Evolutionary conservation across 1,140 invertebrate genomes (phyloP), one percentile per base, ranked within the genome.

Genomic region (Sitobion miscanthi): DNA sequence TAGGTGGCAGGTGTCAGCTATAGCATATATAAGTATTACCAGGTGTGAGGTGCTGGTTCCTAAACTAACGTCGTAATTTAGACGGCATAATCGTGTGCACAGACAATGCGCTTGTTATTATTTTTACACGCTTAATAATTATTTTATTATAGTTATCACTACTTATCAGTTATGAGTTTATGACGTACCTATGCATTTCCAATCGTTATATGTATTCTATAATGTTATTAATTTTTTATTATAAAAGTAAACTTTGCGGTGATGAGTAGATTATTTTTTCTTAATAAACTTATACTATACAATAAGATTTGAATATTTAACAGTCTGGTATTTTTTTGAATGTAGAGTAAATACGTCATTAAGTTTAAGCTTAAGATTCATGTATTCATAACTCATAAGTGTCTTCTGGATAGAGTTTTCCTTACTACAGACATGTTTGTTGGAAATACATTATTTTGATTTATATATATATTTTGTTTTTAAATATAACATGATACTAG

Each of bases 61-160:
- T 89, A 89, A 47, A 90, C 57, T 90, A 90, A 90, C 57, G 87
- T 42, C 14, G n/a, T 90, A 90, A 90, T 90, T 90, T 90, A 47
- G 23, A 90, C 4, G 14, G 23, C 8, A 90, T 90, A 62, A 90
- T 69, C 38, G 5, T 90, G 38, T 9, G 23, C 42, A 45, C 17
- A 90, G 2, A 69, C 89, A 90, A 90, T 62, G 42, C 9, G 89
- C 42, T 52, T 90, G 57, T 62, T 90, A 42, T 90, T 62, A 90
- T 45, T 90, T 57, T 90, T 90, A 90, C 42, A 20, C 0, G 30
- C 30, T 45, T 54, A 88, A 88, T 54, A 54, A 45, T 90, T 42
- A 89, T 89, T 57, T 57, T 57, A n/a, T 35, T 77, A 25, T 89
- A 38, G 8, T 89, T 54, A 89, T 38, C 38, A 38, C 38, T 38